These are phyloP conservation scores for Dysidea cf. avara DNA, from an alignment of 37 sponge, comb jelly and placozoan genomes.

Conservation along the genomic window DNA sequence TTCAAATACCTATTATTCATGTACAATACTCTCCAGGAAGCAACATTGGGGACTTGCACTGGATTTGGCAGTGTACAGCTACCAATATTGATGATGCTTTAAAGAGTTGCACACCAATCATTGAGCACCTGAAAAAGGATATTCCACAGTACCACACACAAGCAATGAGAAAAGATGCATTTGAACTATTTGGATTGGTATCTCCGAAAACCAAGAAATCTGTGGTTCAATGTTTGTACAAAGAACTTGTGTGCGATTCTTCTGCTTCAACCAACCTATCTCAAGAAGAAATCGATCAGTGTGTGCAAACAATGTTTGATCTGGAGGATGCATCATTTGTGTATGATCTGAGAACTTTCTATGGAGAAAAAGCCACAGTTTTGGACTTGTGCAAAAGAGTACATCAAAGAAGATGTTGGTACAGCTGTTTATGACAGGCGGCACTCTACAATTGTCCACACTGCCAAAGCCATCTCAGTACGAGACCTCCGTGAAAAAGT, in stretches of 20 bases:
- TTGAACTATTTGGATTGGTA: constrained; percentile 39
- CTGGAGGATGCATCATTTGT: constrained; percentile 19
- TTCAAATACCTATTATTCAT: constrained; percentile 12
- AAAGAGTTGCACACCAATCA: background rate
- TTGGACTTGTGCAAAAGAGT: constrained; percentile 27
- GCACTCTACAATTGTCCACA: constrained; percentile 2
- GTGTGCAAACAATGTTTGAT: constrained; percentile 25
- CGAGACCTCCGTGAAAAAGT: too few relatives aligned
- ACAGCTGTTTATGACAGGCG: constrained; percentile 29
- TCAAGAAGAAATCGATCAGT: constrained; percentile 10
- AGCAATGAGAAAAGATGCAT: constrained; percentile 37
- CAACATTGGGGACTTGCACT: constrained; percentile 21
- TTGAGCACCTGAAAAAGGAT: constrained; percentile 14
- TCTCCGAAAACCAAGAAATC: constrained; percentile 13
- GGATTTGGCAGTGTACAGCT: constrained; percentile 22
- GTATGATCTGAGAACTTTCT: constrained; percentile 15
- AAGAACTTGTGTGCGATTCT: background rate
- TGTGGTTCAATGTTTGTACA: background rate
- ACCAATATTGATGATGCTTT: constrained; percentile 19
- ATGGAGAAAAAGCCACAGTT: constrained; percentile 2
- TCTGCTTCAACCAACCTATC: constrained; percentile 6
- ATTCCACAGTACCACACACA: constrained; percentile 32
- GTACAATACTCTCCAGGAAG: constrained; percentile 13
- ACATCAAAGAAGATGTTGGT: constrained; percentile 29
- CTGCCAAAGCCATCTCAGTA: too few relatives aligned